phyloP scores from a whole-genome alignment of 2,113 vertebrate genomes.

The Limnothrissa miodon region DNA sequence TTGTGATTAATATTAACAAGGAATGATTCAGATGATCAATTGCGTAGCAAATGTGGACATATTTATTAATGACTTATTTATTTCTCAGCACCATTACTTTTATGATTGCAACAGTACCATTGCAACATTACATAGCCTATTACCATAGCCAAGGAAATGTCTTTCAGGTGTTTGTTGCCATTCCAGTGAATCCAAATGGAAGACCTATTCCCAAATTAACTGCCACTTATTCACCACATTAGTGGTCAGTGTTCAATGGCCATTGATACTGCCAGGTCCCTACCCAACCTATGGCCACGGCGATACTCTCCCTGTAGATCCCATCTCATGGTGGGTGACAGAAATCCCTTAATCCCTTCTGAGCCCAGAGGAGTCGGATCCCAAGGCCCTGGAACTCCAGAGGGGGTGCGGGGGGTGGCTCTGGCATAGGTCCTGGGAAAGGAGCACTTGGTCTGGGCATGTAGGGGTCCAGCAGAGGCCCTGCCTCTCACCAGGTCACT shows the following conservation, averaged over 20 bases:
- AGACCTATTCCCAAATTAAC: no score
- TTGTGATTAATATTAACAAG: no score
- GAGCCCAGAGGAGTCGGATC: conserved; percentile 30
- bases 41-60: no score
- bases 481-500: conserved; percentile 45
- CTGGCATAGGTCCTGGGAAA: conserved; percentile 18
- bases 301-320: conserved; percentile 47
- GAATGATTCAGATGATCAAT: no score
- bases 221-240: no score
- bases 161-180: no score
- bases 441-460: background rate
- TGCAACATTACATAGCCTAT: no score
- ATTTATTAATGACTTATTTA: no score
- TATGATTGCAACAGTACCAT: no score
- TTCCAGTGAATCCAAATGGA: no score
- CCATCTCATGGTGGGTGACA: conserved; percentile 49
- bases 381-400: conserved; percentile 16
- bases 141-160: no score
- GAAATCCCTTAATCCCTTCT: conserved; percentile 58
- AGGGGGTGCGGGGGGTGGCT: background rate
- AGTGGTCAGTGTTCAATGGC: conserved; percentile 28
- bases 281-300: conserved; percentile 37
- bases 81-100: no score
- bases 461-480: conserved; percentile 13
- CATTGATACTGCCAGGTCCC: conserved; percentile 44